Base-by-base conservation (phyloP, 2,797 vertebrate genomes). In the Spinibarbus caldwelli region DNA sequence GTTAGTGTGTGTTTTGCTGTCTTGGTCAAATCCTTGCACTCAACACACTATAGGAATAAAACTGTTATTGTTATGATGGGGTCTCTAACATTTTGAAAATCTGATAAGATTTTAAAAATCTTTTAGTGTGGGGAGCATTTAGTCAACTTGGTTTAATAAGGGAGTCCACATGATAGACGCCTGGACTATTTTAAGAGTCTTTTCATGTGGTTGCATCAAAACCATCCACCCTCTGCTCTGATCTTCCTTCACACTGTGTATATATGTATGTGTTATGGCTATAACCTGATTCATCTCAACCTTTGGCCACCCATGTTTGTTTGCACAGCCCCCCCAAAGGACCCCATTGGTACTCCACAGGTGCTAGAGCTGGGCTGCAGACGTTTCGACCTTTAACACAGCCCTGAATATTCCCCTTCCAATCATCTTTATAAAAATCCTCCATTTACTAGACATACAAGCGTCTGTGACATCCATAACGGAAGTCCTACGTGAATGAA, bases 171-270 rank as follows among this genome's bases (percentile, higher is more conserved):
- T 38, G 36, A 52, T 21, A 72, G 57, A 75, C 12, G 4, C 57
- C 41, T 31, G 17, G 47, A 36, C 36, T 82, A 77, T 86, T 82
- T 82, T 86, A 57, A 68, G 59, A 62, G 21, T 81, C 17, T 64
- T 67, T 72, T 85, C 34, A 81, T 66, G 70, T 66, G 47, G 80
- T 47, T 34, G 59, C 64, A 82, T 86, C 47, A 82, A 86, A 86
- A 76, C 62, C 47, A 47, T 23, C 47, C 47, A 70, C 79, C 52
- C 49, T 10, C 34, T 23, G 72, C 0, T 34, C 26, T 26, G 62
- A 71, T 70, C 67, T 78, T 57, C 54, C 5, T 54, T 72, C 62
- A n/a, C 70, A 23, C 5, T 84, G 62, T 87, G 29, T 45, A 5
- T 34, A 34, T 80, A 9, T 77, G 52, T 72, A 17, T 73, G 10